Conservation (phyloP, 2,113 vertebrate species). For the Oceanites oceanicus region DNA sequence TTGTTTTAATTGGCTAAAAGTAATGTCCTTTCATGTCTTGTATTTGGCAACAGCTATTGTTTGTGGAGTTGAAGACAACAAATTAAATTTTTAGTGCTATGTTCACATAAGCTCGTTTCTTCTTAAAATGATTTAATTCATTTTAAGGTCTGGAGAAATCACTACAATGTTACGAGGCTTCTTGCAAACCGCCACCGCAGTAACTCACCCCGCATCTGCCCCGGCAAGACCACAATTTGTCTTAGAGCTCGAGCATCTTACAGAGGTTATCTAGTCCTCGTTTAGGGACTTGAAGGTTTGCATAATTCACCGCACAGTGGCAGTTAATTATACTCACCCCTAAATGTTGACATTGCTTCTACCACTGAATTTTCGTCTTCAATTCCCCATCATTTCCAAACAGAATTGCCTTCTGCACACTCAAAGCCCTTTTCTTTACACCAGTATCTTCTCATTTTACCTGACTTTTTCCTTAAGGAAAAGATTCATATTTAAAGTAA, state of each 20-base stretch:
- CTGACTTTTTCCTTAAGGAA: neutral
- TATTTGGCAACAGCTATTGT: neutral
- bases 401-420: neutral
- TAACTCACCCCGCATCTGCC: neutral
- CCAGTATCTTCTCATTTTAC: neutral
- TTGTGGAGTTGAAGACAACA: neutral
- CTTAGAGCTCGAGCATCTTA: rapidly evolving
- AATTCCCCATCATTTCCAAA: rapidly evolving
- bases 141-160: neutral
- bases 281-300: neutral
- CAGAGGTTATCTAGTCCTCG: rapidly evolving
- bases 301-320: rapidly evolving
- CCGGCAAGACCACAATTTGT: rapidly evolving
- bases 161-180: rapidly evolving
- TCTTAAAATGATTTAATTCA: too few relatives aligned
- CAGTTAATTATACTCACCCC: neutral
- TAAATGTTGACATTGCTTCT: rapidly evolving
- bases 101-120: neutral
- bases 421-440: neutral
- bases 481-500: neutral
- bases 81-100: neutral
- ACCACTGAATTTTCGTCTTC: neutral
- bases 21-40: rapidly evolving
- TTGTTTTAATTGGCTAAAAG: neutral
- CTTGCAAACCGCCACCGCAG: too few relatives aligned